Percentiles rank a stretch among this genome's conserved stretches.
Evolutionary conservation across 2,888 invertebrate genomes (phyloP).

Genomic region (Cosmia trapezina): DNA sequence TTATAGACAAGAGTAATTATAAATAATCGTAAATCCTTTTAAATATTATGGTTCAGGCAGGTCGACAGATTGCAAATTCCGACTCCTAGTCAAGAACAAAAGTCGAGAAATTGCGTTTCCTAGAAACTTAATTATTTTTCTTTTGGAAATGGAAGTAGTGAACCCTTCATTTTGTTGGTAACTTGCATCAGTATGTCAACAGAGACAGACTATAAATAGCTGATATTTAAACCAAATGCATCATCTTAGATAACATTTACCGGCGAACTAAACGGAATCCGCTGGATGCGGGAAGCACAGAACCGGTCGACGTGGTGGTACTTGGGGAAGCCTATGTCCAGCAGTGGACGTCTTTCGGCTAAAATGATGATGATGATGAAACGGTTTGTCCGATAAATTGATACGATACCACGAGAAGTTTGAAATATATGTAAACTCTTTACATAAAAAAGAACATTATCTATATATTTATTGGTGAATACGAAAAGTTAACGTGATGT

Average conservation of each 20-base stretch:
- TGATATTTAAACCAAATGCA: conserved; percentile 55
- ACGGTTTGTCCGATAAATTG: conserved; percentile 56
- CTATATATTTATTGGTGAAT: too few relatives aligned
- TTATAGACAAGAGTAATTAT: conserved; percentile 42
- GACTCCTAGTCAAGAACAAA: conserved; percentile 13
- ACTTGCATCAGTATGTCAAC: conserved; percentile 35
- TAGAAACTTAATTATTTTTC: conserved; percentile 9
- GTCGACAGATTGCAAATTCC: conserved; percentile 11
- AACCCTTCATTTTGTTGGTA: conserved; percentile 3
- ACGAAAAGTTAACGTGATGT: conserved; percentile 70
- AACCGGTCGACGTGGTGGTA: too few relatives aligned
- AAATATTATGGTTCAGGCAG: conserved; percentile 25
- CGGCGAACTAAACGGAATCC: conserved; percentile 38
- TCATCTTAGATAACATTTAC: conserved; percentile 56
- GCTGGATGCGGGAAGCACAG: too few relatives aligned
- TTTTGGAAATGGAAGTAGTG: conserved; percentile 4
- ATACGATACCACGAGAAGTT: conserved; percentile 50
- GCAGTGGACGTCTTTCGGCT: too few relatives aligned
- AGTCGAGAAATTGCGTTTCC: conserved; percentile 8
- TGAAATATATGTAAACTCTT: conserved; percentile 60
- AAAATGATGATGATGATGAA: too few relatives aligned
- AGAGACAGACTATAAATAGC: conserved; percentile 40
- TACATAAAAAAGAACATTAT: too few relatives aligned
- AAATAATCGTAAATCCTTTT: conserved; percentile 26
- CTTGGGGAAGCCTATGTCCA: too few relatives aligned